Evolutionary conservation across 2,113 vertebrate genomes (phyloP), one percentile per base, ranked within the genome.

Genomic region (Tautogolabrus adspersus): DNA sequence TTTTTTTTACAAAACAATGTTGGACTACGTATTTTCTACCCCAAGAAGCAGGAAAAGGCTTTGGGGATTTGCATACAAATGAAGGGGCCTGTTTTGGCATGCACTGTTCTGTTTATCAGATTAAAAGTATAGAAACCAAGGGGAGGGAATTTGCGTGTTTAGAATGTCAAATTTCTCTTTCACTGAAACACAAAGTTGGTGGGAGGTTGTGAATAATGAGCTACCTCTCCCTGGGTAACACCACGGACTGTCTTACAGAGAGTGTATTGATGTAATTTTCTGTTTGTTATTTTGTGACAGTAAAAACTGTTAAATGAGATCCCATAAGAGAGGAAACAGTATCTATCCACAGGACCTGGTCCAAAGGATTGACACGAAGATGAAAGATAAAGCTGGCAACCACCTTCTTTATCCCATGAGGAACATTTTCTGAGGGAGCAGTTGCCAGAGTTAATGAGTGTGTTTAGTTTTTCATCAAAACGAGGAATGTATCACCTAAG

Each of bases 1-100:
- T 52, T 62, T 73, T 52, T 21, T n/a, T 82, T 11, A 58, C 56
- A n/a, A 66, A 59, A 79, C 64, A 80, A 67, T 57, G 46, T 47
- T 75, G 52, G 65, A 72, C 72, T 80, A 12, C 0, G 51, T 71
- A 58, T 80, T 81, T 89, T 66, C 65, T 58, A 61, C 37, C 51
- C 55, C 37, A 62, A 75, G 75, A 86, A 70, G 66, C 69, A 84
- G 71, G 54, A 52, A 65, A 72, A 60, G 65, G 15, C 55, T 84
- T 51, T 16, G 63, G 74, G 75, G 81, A 90, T 90, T 91, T 91
- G 76, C 79, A 90, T 91, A 75, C 61, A 87, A 90, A 93, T 79
- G 69, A 89, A 84, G 79, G 59, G 77, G 81, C 89, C 83, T 83
- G 92, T 83, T 78, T 84, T 82, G 81, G 79, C 88, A 69, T 76